Conservation (phyloP, 2,113 vertebrate genomes). For the Brevimyrus niger region DNA sequence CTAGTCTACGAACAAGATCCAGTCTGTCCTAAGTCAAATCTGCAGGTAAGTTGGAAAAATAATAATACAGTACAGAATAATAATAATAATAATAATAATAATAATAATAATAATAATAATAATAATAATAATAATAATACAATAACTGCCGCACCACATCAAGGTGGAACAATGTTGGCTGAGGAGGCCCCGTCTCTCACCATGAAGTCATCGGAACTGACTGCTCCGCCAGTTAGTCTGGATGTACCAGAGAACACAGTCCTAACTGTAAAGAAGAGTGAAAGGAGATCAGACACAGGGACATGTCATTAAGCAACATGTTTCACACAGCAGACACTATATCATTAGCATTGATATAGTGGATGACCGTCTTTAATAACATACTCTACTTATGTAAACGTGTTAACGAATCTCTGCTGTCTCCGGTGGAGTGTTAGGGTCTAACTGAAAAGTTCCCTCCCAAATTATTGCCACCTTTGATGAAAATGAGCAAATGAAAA, state of each 20-base stretch:
- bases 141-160: no score
- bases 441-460: not conserved
- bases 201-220: slow-evolving; percentile 47
- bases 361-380: not conserved
- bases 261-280: slow-evolving; percentile 37
- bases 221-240: slow-evolving; percentile 45
- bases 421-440: not conserved
- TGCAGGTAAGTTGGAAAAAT: no score
- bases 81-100: no score
- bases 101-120: no score
- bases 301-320: not conserved
- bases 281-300: slow-evolving; percentile 8
- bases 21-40: no score
- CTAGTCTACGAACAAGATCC: no score
- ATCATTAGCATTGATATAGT: not conserved
- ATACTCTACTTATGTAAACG: not conserved
- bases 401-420: not conserved
- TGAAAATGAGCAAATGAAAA: not conserved
- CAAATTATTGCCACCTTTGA: not conserved
- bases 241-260: slow-evolving; percentile 29
- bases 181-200: slow-evolving; percentile 35
- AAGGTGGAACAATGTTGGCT: not conserved
- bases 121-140: no score
- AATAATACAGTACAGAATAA: no score
- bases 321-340: not conserved